Conservation (phyloP, 2,797 vertebrate genomes). For the Sciurus carolinensis region DNA sequence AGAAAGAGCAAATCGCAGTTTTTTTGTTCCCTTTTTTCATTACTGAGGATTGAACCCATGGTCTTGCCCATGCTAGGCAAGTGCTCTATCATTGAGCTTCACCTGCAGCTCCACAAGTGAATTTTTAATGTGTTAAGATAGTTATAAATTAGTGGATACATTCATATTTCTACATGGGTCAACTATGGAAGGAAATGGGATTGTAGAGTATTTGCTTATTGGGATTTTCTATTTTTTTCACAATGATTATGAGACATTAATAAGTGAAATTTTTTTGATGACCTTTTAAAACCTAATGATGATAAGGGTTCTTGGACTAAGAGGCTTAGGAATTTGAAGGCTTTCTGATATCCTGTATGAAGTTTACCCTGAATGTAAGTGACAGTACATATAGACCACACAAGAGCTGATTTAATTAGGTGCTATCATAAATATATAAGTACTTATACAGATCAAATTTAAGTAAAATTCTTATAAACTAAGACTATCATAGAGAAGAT, state of each 20-base stretch:
- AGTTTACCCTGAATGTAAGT: background rate
- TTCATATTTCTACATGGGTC: background rate
- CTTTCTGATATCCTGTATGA: background rate
- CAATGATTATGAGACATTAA: background rate
- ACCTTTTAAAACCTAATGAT: background rate
- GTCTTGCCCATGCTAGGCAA: background rate
- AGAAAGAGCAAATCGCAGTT: background rate
- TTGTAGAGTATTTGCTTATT: background rate
- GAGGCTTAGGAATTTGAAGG: background rate
- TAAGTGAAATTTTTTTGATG: background rate
- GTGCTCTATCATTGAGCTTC: background rate
- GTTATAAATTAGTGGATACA: background rate
- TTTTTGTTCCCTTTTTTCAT: background rate
- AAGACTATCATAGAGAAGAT: background rate
- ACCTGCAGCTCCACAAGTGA: background rate
- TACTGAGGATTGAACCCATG: background rate
- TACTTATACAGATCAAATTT: background rate
- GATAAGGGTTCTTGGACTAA: background rate
- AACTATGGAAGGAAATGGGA: background rate
- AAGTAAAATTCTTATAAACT: background rate
- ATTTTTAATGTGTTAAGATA: constrained; percentile 13
- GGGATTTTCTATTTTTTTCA: background rate
- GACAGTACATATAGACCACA: background rate
- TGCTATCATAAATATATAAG: background rate
- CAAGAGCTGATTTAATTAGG: background rate